phyloP scores from a whole-genome alignment of 2,113 vertebrate genomes.

The Heloderma charlesbogerti region DNA sequence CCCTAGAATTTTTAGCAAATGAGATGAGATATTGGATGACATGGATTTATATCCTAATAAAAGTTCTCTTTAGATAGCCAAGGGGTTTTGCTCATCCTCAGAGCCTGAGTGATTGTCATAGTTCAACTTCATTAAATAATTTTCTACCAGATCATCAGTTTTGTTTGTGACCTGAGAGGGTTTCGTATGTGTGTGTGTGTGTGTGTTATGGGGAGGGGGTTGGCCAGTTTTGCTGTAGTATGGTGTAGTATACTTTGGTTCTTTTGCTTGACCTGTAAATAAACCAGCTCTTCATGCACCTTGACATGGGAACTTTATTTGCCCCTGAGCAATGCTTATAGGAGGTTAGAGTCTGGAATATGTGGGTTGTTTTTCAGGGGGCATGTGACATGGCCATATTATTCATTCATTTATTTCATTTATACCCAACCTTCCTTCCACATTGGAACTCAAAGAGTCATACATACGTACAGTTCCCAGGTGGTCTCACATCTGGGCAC shows the following conservation, averaged over 20 bases:
- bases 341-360: no score
- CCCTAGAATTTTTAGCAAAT: not conserved
- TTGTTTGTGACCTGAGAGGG: not conserved
- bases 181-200: no score
- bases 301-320: no score
- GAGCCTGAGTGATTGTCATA: not conserved
- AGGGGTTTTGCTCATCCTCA: not conserved
- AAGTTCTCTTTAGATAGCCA: not conserved
- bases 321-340: not conserved
- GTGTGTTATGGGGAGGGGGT: no score
- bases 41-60: not conserved
- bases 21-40: not conserved
- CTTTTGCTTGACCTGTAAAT: not conserved
- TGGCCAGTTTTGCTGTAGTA: not conserved
- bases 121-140: not conserved
- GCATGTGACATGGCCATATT: not conserved
- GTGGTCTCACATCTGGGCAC: not conserved
- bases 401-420: not conserved
- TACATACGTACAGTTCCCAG: no score
- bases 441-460: not conserved
- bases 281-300: not conserved
- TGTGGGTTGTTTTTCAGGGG: not conserved
- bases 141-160: not conserved
- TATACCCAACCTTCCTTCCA: not conserved
- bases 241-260: not conserved